Evolutionary conservation across 2,888 invertebrate species (phyloP).

Genomic region (Onchidella celtica): DNA sequence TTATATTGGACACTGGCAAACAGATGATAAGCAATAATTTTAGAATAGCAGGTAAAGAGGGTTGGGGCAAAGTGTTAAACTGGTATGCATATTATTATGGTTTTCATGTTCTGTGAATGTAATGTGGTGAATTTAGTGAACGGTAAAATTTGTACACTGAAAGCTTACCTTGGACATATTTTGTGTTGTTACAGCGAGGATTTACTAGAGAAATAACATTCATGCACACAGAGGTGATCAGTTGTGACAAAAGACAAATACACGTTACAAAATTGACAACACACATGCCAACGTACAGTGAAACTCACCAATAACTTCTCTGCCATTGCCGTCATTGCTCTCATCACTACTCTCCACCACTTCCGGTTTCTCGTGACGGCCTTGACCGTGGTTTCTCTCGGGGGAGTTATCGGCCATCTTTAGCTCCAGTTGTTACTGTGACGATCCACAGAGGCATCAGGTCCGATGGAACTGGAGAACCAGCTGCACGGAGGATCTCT

Average conservation of each 20-base stretch:
- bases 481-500: too few relatives aligned
- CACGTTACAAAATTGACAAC: not conserved
- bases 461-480: not conserved
- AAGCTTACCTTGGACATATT: too few relatives aligned
- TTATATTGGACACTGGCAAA: not conserved
- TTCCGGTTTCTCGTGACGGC: conserved; percentile 36
- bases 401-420: conserved; percentile 39
- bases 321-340: conserved; percentile 32
- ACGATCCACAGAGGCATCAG: not conserved
- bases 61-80: too few relatives aligned
- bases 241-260: not conserved
- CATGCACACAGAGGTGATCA: too few relatives aligned
- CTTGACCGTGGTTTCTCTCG: conserved; percentile 23
- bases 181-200: too few relatives aligned
- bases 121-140: too few relatives aligned
- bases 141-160: too few relatives aligned
- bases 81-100: too few relatives aligned
- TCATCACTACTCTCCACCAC: conserved; percentile 43
- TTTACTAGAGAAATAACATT: too few relatives aligned
- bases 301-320: conserved; percentile 24
- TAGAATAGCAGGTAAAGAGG: conserved; percentile 6
- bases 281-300: not conserved
- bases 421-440: conserved; percentile 1
- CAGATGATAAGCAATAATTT: not conserved
- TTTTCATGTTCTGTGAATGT: too few relatives aligned